Evolutionary conservation across 2,888 invertebrate species (phyloP), one percentile per base, ranked within the genome.

Genomic region (Siphonodentalium dalli): DNA sequence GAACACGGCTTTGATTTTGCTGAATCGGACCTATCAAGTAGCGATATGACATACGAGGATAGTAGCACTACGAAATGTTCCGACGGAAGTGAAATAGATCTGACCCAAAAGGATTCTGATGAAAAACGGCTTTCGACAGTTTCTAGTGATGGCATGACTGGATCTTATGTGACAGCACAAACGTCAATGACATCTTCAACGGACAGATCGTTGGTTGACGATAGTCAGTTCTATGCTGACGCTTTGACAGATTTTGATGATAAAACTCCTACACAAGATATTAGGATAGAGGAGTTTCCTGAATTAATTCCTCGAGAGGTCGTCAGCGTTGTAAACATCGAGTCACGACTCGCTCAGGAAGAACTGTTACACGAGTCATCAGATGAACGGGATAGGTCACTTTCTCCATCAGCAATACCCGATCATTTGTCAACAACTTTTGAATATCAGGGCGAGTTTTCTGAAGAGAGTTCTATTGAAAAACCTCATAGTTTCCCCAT

Each of bases 381-480:
- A 47, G 75, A 74, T 63, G 74, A 75, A 48, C 65, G 61, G 37
- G 75, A 76, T 34, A 58, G 73, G 20, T 74, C 75, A 28, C 43
- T 73, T 26, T 78, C 78, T 5, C 76, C 77, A 29, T 78, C 78
- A 4, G 58, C 71, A 24, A 76, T 77, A 27, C 71, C 62, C 46
- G 77, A 78, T 47, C 69, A 69, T 15, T 46, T 76, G 37, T 69
- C 69, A 31, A 65, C 68, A 11, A 66, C 64, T 9, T 72, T 68
- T 47, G 74, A 71, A 49, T 60, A 66, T 45, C 69, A 64, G 29
- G 60, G 54, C 9, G 71, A 71, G 61, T 53, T 67, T 28, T 67
- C 67, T 29, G 69, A 68, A 44, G 66, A 69, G 38, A 42, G 49
- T 3, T 42, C 47, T 20, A 28, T 39, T 13, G 52, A 56, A 42